phyloP scores from a whole-genome alignment of 2,797 vertebrate genomes.

The Myiothlypis chrysogaster region DNA sequence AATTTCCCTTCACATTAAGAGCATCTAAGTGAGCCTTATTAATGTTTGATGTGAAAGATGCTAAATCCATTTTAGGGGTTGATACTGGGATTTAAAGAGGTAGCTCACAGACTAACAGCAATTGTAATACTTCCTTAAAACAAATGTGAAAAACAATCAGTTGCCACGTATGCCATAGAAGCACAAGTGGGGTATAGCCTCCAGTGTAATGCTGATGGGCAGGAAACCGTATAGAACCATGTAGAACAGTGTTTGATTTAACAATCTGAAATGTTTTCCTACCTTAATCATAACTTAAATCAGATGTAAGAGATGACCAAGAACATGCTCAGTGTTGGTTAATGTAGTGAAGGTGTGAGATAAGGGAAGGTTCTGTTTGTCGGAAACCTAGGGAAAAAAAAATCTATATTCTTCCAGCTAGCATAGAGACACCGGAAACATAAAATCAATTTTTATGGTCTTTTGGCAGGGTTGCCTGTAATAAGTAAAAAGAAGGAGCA shows the following conservation, averaged over 20 bases:
- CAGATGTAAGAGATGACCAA: background rate
- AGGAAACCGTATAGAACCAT: background rate
- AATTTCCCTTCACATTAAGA: slow-evolving; percentile 56
- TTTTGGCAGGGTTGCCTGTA: slow-evolving; percentile 36
- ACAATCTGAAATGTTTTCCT: background rate
- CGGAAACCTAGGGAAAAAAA: slow-evolving; percentile 2
- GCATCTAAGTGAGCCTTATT: slow-evolving; percentile 58
- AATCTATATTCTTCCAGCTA: slow-evolving; percentile 54
- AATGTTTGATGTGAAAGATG: slow-evolving; percentile 58
- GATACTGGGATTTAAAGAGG: slow-evolving; percentile 50
- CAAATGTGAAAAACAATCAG: background rate
- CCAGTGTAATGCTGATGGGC: background rate
- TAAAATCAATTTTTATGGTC: slow-evolving; percentile 58
- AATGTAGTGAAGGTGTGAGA: background rate
- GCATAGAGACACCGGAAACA: slow-evolving; percentile 26
- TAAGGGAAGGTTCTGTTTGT: slow-evolving; percentile 40
- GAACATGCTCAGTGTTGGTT: background rate
- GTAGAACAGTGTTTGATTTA: background rate
- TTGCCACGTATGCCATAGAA: background rate
- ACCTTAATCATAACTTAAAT: background rate
- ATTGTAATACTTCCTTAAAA: background rate
- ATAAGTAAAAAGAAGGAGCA: slow-evolving; percentile 54
- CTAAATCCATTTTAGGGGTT: slow-evolving; percentile 52
- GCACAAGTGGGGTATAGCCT: background rate
- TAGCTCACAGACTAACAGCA: background rate